Percentiles rank a stretch among this genome's conserved stretches.
Conservation (phyloP, 1,140 invertebrate species). For the Ceratina australensis region DNA sequence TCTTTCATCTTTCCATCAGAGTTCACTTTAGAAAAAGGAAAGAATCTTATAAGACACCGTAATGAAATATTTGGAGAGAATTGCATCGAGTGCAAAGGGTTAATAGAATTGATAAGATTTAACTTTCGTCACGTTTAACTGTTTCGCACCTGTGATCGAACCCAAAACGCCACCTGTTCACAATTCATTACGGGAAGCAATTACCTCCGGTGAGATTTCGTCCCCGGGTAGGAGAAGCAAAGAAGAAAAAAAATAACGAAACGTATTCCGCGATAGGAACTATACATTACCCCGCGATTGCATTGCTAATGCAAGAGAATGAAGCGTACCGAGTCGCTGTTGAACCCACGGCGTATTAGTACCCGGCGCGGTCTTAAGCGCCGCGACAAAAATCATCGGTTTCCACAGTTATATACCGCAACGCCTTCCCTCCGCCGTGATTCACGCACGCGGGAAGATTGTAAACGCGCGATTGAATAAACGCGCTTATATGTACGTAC, state of each 20-base stretch:
- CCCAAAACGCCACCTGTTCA: background rate
- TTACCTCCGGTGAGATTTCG: background rate
- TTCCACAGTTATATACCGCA: conserved; percentile 16
- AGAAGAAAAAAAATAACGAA: background rate
- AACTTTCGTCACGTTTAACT: too few species aligned
- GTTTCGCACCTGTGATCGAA: background rate
- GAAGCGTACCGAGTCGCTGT: conserved; percentile 1
- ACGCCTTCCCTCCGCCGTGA: conserved; percentile 12
- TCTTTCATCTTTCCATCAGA: too few species aligned
- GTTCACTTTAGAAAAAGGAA: too few species aligned
- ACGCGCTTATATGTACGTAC: background rate
- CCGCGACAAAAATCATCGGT: conserved; percentile 20
- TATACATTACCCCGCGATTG: conserved; percentile 16
- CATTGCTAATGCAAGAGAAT: conserved; percentile 21
- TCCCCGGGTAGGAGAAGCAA: background rate
- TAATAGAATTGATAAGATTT: too few species aligned
- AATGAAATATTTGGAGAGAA: too few species aligned
- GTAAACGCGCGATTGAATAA: background rate
- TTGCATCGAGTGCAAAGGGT: too few species aligned
- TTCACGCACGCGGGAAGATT: conserved; percentile 4
- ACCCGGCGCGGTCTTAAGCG: background rate
- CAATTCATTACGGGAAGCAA: background rate
- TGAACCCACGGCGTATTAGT: conserved; percentile 29
- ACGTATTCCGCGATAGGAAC: background rate
- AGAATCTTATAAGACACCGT: too few species aligned